Base-by-base conservation (phyloP, 2,888 invertebrate genomes). In the Papilio elwesi region DNA sequence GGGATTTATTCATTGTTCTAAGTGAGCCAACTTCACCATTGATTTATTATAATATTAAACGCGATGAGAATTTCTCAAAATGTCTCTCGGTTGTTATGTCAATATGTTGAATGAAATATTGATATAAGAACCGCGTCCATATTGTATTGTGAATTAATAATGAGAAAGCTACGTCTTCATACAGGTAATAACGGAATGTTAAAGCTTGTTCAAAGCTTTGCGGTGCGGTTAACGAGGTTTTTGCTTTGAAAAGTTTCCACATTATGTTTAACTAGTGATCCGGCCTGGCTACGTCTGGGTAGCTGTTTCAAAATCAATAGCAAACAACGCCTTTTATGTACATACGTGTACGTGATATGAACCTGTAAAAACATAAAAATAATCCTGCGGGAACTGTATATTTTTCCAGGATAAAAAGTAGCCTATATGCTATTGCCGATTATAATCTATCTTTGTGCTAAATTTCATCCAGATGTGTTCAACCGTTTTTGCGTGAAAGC, bases 161-260 rank as follows among this genome's bases (percentile, higher is more conserved):
- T 1, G 55, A 26, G 12, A 36, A 57, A 57, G 55, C 26, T 26
- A 36, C 36, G 26, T 26, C 55, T 57, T 16, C 53, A 53, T 16
- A 11, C 55, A 57, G 55, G 55, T 57, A 53, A 57, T 36, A 36
- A 57, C 26, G 15, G 55, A 57, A 26, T 57, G 55, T 7, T 6
- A 36, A 57, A 57, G 55, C 26, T 57, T 36, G 13, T 8, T 6
- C 53, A 53, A 13, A 49, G 11, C 49, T 49, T 49, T 49, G 13
- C 11, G 49, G 7, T 57, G 55, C 55, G 49, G 49, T 49, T 57
- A 57, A 57, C 55, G 55, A 57, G 55, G 26, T 57, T 26, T 57
- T 57, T 57, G 55, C 55, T 26, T 57, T 57, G 55, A 57, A 57
- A 55, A 57, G 12, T 57, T 57, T 57, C 26, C 36, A 12, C 55